Base-by-base conservation (phyloP, 2,888 invertebrate species). In the Geotrupes spiniger region DNA sequence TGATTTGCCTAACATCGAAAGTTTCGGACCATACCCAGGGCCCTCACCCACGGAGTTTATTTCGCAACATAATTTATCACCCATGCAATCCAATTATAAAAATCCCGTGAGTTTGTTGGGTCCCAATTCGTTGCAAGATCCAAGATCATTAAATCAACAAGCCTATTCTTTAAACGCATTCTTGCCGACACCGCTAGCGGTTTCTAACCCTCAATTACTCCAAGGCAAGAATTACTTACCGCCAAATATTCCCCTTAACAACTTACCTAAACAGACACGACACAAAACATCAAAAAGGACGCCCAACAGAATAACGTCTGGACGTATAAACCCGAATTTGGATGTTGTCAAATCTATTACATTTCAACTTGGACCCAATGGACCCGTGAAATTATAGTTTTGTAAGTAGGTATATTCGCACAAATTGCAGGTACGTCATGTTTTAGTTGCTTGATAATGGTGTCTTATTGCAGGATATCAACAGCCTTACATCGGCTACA, bases 341-440 rank as follows among this genome's bases (percentile, higher is more conserved):
- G 62, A 66, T 29, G 40, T 68, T 37, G 58, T 68, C 44, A 65
- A 62, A 53, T 69, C 70, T 6, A 46, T 69, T 16, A 52, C 64
- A n/a, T 69, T 63, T 42, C 59, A 70, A 59, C 56, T 70, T 26
- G 65, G 68, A 53, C 66, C 68, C 6, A 56, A 65, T 45, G 67
- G 68, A 61, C 67, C 67, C 37, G 62, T 65, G 57, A 66, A 56
- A 58, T 42, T 60, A 45, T 62, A 61, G 66, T 67, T 65, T 65
- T 65, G 66, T 65, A 51, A 4, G 21, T 21, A 21, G 21, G 21
- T 21, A 21, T 4, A 21, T 21, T 21, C 6, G 21, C 21, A 21
- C 6, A 21, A 6, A 33, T 14, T 33, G 14, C 9, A 10, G 14
- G n/a, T 1, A 33, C 9, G 3, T 33, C 10, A n/a, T 8, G 4